Base-by-base conservation (phyloP, 2,888 invertebrate species). In the Bibio marci region DNA sequence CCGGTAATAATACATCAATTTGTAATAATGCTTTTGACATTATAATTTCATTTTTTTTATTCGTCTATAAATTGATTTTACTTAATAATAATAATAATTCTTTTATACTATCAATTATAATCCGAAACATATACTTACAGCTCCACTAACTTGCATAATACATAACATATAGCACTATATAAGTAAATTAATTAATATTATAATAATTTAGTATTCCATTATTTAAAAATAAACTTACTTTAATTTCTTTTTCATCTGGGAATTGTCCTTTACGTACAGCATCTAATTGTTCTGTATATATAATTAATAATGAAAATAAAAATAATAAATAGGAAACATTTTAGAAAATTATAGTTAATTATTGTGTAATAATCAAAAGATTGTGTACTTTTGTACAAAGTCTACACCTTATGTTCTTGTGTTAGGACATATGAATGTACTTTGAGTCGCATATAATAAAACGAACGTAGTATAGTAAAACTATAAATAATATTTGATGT, bases 31-130 rank as follows among this genome's bases (percentile, higher is more conserved):
- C 54, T 42, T 58, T 58, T 32, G 47, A 32, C 30, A 53, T 41
- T 44, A 52, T 56, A 26, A 58, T 48, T 28, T 58, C 55, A 5
- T 55, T 56, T 36, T 57, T 60, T 31, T 55, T 57, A 15, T 53
- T 56, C 27, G 58, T 12, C 54, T 54, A 34, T 8, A 27, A 22
- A 30, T 18, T 3, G 7, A 13, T 30, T 40, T 22, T 22, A 22
- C 8, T 22, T 6, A 14, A 25, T n/a, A 39, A 26, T 26, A 28
- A 33, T 31, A 15, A 32, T 10, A 25, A 39, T 34, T 17, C 8
- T 2, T 26, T 30, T 30, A 11, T 27, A 8, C 30, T 27, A 17
- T 14, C 22, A 12, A 28, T 28, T 10, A 15, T 11, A 25, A 15
- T 25, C 6, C 13, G 8, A 39, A 34, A 18, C 11, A 13, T 38